These are phyloP conservation scores for Ammodytes marinus DNA, from an alignment of 2,113 vertebrate species.

Conservation along the genomic window DNA sequence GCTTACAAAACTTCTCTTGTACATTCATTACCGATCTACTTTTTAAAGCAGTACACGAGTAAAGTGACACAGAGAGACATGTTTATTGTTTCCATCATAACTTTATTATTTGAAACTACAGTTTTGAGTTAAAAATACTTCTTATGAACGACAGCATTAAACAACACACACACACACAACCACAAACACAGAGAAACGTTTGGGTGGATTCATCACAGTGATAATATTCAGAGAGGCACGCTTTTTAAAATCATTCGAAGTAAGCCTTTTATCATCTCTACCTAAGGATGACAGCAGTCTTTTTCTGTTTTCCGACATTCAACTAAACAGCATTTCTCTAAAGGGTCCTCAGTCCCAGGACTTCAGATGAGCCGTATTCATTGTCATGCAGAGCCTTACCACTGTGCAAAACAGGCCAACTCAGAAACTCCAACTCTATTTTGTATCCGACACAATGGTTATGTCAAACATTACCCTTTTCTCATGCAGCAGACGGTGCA, in stretches of 20 bases:
- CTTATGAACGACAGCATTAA: slow-evolving; percentile 2
- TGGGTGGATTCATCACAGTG: slow-evolving; percentile 44
- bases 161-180: slow-evolving; percentile 19
- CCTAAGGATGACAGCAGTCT: slow-evolving; percentile 18
- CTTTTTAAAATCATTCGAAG: slow-evolving; percentile 45
- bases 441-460: slow-evolving; percentile 1
- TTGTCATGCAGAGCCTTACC: slow-evolving; percentile 28
- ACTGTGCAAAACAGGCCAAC: not conserved
- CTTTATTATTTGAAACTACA: slow-evolving; percentile 67
- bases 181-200: slow-evolving; percentile 7
- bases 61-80: not conserved
- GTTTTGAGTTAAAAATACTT: slow-evolving; percentile 57
- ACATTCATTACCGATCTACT: too few species aligned
- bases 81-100: not conserved
- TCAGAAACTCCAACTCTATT: slow-evolving; percentile 38
- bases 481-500: slow-evolving; percentile 49
- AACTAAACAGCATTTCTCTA: slow-evolving; percentile 18
- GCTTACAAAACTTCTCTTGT: too few species aligned
- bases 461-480: slow-evolving; percentile 11
- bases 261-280: slow-evolving; percentile 27
- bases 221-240: slow-evolving; percentile 42
- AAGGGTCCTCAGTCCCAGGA: slow-evolving; percentile 8
- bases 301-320: slow-evolving; percentile 18
- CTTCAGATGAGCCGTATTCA: slow-evolving; percentile 33
- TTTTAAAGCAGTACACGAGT: not conserved